Evolutionary conservation across 2,888 invertebrate species (phyloP).

Genomic region (Watsonalla binaria): DNA sequence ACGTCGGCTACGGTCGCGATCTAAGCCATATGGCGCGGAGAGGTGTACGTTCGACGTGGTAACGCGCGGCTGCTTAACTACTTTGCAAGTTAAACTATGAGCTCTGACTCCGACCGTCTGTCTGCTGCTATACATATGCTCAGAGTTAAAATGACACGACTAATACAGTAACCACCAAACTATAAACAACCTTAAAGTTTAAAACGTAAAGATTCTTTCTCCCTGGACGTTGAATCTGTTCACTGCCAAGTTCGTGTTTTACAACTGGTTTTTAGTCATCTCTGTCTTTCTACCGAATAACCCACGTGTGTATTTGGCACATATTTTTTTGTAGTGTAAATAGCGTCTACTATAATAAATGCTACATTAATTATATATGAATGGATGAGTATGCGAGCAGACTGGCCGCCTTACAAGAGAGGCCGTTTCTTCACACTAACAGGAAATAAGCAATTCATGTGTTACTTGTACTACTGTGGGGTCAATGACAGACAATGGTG

Average conservation of each 20-base stretch:
- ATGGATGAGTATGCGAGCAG: constrained; percentile 12
- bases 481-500: constrained; percentile 56
- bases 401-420: constrained; percentile 33
- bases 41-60: constrained; percentile 39
- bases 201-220: constrained; percentile 23
- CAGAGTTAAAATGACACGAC: constrained; percentile 43
- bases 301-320: constrained; percentile 56
- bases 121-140: constrained; percentile 46
- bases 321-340: constrained; percentile 27
- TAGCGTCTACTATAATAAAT: constrained; percentile 20
- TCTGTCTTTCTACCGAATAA: constrained; percentile 40
- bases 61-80: constrained; percentile 50
- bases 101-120: constrained; percentile 26
- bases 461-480: constrained; percentile 39
- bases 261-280: constrained; percentile 60
- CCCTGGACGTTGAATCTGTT: constrained; percentile 33
- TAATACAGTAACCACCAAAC: constrained; percentile 13
- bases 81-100: constrained; percentile 52
- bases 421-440: constrained; percentile 35
- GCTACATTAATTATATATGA: constrained; percentile 9
- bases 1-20: constrained; percentile 33
- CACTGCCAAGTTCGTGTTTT: constrained; percentile 65
- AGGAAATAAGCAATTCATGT: constrained; percentile 64
- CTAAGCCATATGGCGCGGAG: constrained; percentile 36
- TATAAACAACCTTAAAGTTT: constrained; percentile 19